phyloP scores from a whole-genome alignment of 2,797 vertebrate species.

The Melanotaenia boesemani region DNA sequence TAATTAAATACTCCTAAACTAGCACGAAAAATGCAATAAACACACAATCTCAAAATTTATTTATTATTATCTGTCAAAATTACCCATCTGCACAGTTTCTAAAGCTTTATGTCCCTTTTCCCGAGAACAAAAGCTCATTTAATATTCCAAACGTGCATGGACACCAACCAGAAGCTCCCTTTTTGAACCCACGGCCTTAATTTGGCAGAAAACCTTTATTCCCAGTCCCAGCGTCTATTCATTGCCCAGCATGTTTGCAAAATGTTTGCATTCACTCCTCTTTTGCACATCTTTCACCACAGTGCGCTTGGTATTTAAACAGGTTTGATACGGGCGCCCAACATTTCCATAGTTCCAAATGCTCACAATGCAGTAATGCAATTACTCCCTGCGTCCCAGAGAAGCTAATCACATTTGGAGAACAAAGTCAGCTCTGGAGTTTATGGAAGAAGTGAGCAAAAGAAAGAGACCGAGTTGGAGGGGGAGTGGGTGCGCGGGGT shows the following conservation, averaged over 20 bases:
- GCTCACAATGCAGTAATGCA: conserved; percentile 84
- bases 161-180: conserved; percentile 71
- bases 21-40: conserved; percentile 27
- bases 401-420: conserved; percentile 86
- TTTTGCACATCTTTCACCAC: conserved; percentile 68
- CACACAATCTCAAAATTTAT: conserved; percentile 40
- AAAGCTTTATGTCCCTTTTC: conserved; percentile 22
- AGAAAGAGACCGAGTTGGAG: conserved; percentile 62
- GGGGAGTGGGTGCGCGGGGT: conserved; percentile 51
- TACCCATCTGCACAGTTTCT: conserved; percentile 37
- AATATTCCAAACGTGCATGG: conserved; percentile 70
- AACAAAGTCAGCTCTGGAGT: conserved; percentile 84
- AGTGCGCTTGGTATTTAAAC: conserved; percentile 77
- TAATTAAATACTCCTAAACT: conserved; percentile 50
- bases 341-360: conserved; percentile 78
- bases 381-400: conserved; percentile 81
- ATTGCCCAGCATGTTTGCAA: conserved; percentile 68
- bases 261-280: conserved; percentile 73
- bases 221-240: conserved; percentile 65
- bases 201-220: conserved; percentile 67
- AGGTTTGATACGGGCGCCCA: conserved; percentile 81
- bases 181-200: conserved; percentile 50
- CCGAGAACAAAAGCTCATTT: conserved; percentile 62
- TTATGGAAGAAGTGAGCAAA: conserved; percentile 75
- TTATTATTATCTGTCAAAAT: conserved; percentile 59